Evolutionary conservation across 2,888 invertebrate genomes (phyloP), one percentile per base, ranked within the genome.

Genomic region (Heliothis peltigera): DNA sequence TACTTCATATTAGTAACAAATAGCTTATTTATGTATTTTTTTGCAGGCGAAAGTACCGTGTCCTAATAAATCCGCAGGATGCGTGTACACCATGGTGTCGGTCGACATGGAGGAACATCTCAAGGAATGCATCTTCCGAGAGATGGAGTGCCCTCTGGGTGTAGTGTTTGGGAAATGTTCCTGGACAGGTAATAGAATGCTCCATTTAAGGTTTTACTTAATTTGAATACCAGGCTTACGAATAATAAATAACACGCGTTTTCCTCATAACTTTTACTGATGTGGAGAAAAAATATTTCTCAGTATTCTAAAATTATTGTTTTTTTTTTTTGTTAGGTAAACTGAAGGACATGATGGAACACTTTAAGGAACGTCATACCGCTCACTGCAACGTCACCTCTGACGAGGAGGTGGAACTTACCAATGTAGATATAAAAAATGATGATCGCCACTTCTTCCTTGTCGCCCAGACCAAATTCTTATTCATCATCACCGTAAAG

Each of bases 121-220:
- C 10, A 92, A 91, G 66, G 93, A 94, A 74, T 94, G 94, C 68
- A 92, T 93, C 51, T 94, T 91, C 77, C 87, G 94, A 28, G 86
- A 85, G 42, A 91, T 94, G 89, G 85, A 87, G 1, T 94, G 94
- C 70, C 94, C 94, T 0, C 79, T 92, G 15, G 91, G 92, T 0
- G 77, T 80, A 19, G 90, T 91, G 10, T 92, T 93, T 66, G 93
- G 94, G 5, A 89, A 86, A 71, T 94, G 94, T 82, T 92, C 91
- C 22, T 94, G 94, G 94, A 87, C 82, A 65, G 94, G 94, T 94
- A 84, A 80, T 80, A 46, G 21, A 32, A 32, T 32, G 32, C 32
- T 8, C 2, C 32, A 32, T 32, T 32, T 8, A 8, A 32, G 2
- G n/a, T n/a, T n/a, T n/a, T n/a, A n/a, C n/a, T n/a, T n/a, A n/a